These are phyloP conservation scores for Elephantulus edwardii DNA, from an alignment of 2,113 vertebrate genomes.

Conservation along the genomic window DNA sequence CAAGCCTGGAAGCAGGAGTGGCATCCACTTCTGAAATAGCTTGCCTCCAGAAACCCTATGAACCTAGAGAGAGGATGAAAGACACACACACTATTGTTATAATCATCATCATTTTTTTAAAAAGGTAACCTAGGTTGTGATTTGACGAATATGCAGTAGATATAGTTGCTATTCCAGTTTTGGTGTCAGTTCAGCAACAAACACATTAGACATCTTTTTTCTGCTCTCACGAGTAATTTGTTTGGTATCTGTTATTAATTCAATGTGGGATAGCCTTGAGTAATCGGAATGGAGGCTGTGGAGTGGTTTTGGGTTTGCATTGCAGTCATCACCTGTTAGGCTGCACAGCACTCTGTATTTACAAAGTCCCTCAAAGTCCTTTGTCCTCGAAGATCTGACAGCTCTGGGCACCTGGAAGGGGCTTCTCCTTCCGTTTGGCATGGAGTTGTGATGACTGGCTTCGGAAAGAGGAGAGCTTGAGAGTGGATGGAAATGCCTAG, in stretches of 20 bases:
- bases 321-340: not conserved
- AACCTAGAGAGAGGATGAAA: too few species aligned
- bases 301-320: not conserved
- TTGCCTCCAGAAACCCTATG: too few species aligned
- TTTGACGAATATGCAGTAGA: not conserved
- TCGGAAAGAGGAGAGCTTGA: not conserved
- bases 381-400: conserved; percentile 21
- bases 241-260: not conserved
- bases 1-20: too few species aligned
- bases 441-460: not conserved
- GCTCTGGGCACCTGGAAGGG: not conserved
- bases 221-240: not conserved
- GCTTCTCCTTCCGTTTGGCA: not conserved
- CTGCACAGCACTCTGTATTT: not conserved
- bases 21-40: too few species aligned
- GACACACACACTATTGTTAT: too few species aligned
- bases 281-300: not conserved
- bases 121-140: not conserved
- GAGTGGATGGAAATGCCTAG: not conserved
- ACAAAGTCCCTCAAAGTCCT: not conserved
- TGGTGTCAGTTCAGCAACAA: not conserved
- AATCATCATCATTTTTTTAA: not conserved
- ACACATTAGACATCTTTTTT: not conserved
- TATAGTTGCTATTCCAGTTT: not conserved
- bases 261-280: not conserved